Evolutionary conservation across 2,888 invertebrate genomes (phyloP).

Genomic region (Argyresthia goedartella): DNA sequence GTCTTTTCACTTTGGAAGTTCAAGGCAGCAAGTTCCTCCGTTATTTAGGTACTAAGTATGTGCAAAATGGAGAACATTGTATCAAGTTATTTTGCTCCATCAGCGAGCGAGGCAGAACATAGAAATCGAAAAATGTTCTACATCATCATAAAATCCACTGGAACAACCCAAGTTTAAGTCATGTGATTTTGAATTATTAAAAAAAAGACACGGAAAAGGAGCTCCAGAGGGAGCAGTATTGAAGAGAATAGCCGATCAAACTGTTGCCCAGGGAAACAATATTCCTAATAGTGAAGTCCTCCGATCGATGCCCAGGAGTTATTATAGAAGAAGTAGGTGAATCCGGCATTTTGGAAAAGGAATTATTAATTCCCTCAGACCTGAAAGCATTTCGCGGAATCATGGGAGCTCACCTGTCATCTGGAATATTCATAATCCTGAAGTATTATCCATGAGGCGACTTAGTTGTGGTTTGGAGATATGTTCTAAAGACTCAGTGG

Average conservation of each 20-base stretch:
- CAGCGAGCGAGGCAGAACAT: constrained; percentile 11
- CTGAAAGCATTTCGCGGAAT: constrained; percentile 1
- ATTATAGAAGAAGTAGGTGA: constrained; percentile 1
- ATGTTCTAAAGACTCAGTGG: background rate
- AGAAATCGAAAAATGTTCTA: constrained; percentile 14
- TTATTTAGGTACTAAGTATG: constrained; percentile 9
- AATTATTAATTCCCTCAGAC: background rate
- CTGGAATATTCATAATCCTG: background rate
- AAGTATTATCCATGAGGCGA: background rate
- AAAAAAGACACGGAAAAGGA: constrained; percentile 25
- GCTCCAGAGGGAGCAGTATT: constrained; percentile 23
- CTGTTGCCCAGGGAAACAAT: constrained; percentile 11
- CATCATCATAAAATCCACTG: background rate
- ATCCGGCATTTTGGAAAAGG: background rate
- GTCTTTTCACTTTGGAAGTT: constrained; percentile 12
- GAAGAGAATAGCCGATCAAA: constrained; percentile 20
- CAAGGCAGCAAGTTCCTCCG: constrained; percentile 9
- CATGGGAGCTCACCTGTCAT: background rate
- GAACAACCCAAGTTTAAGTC: constrained; percentile 7
- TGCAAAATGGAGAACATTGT: constrained; percentile 3
- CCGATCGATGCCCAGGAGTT: background rate
- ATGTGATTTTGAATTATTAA: constrained; percentile 7
- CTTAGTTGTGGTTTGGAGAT: background rate
- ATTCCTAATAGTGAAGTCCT: constrained; percentile 2
- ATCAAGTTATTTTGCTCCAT: constrained; percentile 12